These are phyloP conservation scores for Meandrusa payeni DNA, from an alignment of 2,888 invertebrate genomes.

Conservation along the genomic window DNA sequence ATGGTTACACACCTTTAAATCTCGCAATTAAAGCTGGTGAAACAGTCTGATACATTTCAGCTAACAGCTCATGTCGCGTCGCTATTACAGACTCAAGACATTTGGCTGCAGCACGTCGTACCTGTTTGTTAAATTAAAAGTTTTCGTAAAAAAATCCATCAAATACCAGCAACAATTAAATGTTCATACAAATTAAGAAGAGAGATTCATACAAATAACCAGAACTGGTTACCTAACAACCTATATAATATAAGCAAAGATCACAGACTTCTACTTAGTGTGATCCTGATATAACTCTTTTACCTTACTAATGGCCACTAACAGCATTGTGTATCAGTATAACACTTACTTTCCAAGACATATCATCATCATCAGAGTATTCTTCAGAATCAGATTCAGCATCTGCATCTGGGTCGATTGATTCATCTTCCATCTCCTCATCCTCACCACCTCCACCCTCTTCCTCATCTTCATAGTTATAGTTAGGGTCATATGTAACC, in stretches of 20 bases:
- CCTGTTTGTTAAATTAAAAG: constrained; percentile 39
- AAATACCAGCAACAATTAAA: too few species aligned
- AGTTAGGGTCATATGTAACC: constrained; percentile 98
- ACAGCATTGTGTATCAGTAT: too few species aligned
- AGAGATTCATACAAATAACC: too few species aligned
- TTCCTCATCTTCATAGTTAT: constrained; percentile 97
- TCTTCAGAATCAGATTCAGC: constrained; percentile 94
- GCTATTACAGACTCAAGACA: constrained; percentile 97
- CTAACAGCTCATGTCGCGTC: constrained; percentile 94
- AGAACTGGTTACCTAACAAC: too few species aligned
- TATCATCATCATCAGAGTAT: constrained; percentile 99
- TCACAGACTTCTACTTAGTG: too few species aligned
- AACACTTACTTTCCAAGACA: constrained; percentile 94
- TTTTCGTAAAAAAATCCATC: too few species aligned
- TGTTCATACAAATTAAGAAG: too few species aligned
- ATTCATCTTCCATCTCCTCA: constrained; percentile 87
- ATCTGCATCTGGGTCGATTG: constrained; percentile 84
- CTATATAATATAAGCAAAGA: too few species aligned
- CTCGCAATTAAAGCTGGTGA: constrained; percentile 95
- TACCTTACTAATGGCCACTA: too few species aligned
- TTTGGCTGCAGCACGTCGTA: constrained; percentile 97
- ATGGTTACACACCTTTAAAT: constrained; percentile 87
- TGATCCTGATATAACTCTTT: too few species aligned
- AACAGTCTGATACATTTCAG: constrained; percentile 92
- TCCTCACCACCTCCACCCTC: constrained; percentile 85